Percentiles rank a stretch among this genome's conserved stretches.
phyloP scores from a whole-genome alignment of 2,113 vertebrate genomes.

The Ageneiosus marmoratus region DNA sequence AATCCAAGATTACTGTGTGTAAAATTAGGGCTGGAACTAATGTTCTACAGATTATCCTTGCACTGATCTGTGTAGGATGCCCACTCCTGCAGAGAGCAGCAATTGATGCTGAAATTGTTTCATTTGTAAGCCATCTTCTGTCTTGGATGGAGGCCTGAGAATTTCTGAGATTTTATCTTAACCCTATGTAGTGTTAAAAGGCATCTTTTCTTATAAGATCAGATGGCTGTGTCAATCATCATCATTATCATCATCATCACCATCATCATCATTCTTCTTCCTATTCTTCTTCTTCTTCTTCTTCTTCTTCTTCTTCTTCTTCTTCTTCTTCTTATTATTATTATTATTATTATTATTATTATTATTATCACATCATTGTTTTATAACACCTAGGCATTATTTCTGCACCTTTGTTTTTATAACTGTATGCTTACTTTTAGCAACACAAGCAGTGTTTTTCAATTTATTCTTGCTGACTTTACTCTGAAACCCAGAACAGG shows the following conservation, averaged over 20 bases:
- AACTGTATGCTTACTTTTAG: background rate
- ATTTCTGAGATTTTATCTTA: too few species aligned
- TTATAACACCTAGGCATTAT: background rate
- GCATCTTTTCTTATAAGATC: background rate
- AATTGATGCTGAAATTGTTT: background rate
- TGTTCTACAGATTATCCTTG: background rate
- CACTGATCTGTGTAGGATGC: background rate
- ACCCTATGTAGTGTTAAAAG: background rate
- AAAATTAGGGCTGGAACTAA: background rate
- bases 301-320: background rate
- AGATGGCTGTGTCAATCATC: background rate
- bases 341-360: background rate
- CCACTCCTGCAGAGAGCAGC: background rate
- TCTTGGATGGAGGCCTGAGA: background rate
- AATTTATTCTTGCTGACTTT: background rate
- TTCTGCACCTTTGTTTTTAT: background rate
- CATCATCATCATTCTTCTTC: too few species aligned
- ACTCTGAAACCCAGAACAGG: background rate
- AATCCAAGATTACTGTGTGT: background rate
- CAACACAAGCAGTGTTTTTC: background rate
- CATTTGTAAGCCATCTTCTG: background rate
- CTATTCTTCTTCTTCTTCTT: too few species aligned
- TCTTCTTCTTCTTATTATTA: background rate
- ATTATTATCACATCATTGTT: too few species aligned
- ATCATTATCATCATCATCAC: background rate